Base-by-base conservation (phyloP, 2,888 invertebrate genomes). In the Rhamnusium bicolor region DNA sequence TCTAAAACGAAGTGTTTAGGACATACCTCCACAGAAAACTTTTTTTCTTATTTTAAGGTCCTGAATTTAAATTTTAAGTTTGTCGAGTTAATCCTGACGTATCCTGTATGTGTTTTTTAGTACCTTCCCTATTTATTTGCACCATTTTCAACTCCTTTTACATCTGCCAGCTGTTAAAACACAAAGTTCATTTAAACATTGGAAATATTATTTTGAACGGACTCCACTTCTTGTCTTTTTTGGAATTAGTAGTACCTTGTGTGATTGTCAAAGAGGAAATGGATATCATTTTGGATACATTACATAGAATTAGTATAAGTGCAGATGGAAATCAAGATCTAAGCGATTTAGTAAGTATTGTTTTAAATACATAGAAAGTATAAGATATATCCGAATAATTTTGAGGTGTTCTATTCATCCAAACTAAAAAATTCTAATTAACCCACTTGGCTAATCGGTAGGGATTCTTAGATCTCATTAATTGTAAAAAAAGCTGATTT, bases 161-260 rank as follows among this genome's bases (percentile, higher is more conserved):
- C 19, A 56, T 56, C 7, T 56, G 24, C 8, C 27, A 56, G 16
- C 12, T 56, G 16, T 16, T 56, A 4, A 29, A 27, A 7, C 56
- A 56, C 16, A n/a, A 14, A 16, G 27, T 14, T 5, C 7, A 29
- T 16, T 29, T 56, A 14, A 14, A 29, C 10, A 7, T 56, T 14
- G 27, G 16, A 0, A 19, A 56, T 10, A 27, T 56, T 56, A 16
- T 56, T n/a, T 56, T 56, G 16, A 29, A 27, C 6, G 27, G 29
- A 14, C 16, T 56, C 2, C 56, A 56, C 16, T 14, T 56, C 1
- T 5, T 56, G 8, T 56, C 56, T 1, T 8, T 56, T 29, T 16
- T 56, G 29, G 56, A 56, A 29, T 16, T 56, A 16, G 16, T 56
- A 56, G 10, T 56, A 8, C 56, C 56, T 27, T 56, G 56, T 56